Percentiles rank a stretch among this genome's conserved stretches.
These are phyloP conservation scores for Germaria angustata DNA, from an alignment of 2,888 invertebrate genomes.

Conservation along the genomic window DNA sequence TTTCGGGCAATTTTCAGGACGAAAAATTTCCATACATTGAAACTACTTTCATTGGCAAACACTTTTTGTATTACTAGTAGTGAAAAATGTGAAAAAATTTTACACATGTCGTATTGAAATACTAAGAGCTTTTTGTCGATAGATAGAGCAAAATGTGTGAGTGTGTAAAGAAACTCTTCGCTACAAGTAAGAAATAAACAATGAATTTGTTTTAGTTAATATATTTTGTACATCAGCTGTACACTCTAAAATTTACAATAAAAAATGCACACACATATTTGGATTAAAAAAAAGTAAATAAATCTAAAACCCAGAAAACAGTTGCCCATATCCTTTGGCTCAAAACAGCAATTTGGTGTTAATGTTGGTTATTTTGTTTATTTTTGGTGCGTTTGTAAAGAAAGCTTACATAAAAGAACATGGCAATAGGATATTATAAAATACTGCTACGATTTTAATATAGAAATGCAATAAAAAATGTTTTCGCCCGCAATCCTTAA, in stretches of 20 bases:
- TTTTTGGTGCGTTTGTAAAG: constrained; percentile 9
- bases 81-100: no score
- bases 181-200: no score
- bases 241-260: not conserved
- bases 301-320: constrained; percentile 12
- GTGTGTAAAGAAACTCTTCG: no score
- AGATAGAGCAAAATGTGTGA: no score
- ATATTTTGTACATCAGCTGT: no score
- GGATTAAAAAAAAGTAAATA: not conserved
- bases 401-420: not conserved
- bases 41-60: no score
- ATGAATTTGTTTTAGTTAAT: no score
- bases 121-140: no score
- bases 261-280: not conserved
- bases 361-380: constrained; percentile 14
- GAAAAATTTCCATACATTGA: no score
- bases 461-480: constrained; percentile 57
- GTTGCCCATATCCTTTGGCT: constrained; percentile 24
- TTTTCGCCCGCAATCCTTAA: constrained; percentile 1
- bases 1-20: no score
- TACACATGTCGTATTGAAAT: no score
- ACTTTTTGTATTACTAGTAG: no score
- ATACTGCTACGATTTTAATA: constrained; percentile 56
- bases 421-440: constrained; percentile 63
- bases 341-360: constrained; percentile 30